Base-by-base conservation (phyloP, 2,888 invertebrate species). In the Achlya flavicornis region DNA sequence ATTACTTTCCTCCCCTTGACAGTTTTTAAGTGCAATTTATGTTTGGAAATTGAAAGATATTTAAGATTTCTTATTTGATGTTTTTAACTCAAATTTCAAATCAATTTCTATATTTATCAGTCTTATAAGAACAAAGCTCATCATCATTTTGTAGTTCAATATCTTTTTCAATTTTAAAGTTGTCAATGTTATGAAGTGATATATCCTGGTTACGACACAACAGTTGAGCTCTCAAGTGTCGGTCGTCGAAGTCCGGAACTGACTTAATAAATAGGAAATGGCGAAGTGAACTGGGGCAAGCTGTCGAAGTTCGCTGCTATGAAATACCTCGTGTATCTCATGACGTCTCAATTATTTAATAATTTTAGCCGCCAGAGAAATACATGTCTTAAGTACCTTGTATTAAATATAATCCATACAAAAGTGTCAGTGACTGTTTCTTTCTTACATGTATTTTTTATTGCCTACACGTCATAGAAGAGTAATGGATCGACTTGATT, bases 1-100 rank as follows among this genome's bases (percentile, higher is more conserved):
- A 43, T 41, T 19, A 43, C 58, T 63, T 59, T 59, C 46, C 33
- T 26, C 48, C 46, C 58, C 16, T 46, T 63, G 53, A 19, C 19
- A 19, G 19, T 53, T 19, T 53, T 53, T 19, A 53, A 53, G 19
- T 53, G 8, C 16, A 19, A 0, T 19, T 19, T 16, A 19, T 53
- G 53, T 53, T 19, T 10, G 53, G 10, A 48, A 48, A 48, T 48
- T 48, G 4, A 48, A 48, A 16, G 48, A 5, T 48, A 16, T 46
- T 46, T 46, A n/a, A 12, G 11, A 46, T n/a, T 4, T 5, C 46
- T 5, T n/a, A 46, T 46, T 12, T 12, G 12, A n/a, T 46, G n/a
- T 4, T 12, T 5, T 46, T 14, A n/a, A 26, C 26, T 26, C 26
- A 26, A 26, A 26, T 26, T 26, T 26, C 26, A 26, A 26, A 26